Base-by-base conservation (phyloP, 2,797 vertebrate genomes). In the Liparis tanakae region DNA sequence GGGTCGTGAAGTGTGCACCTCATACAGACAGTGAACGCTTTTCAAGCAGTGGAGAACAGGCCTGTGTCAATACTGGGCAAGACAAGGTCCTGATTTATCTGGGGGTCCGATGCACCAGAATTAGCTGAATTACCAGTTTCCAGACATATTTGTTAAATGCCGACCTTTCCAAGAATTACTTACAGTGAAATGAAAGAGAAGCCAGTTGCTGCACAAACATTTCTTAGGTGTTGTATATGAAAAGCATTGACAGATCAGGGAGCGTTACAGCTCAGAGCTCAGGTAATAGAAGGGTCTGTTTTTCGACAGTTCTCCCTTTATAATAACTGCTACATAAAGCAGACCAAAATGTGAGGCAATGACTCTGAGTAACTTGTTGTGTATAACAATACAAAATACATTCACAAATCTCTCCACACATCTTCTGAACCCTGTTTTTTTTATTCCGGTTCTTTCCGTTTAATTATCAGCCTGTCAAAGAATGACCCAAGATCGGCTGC, bases 11-110 rank as follows among this genome's bases (percentile, higher is more conserved):
- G 74, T 62, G 70, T 53, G 86, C 76, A 41, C 72, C 71, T 76
- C 57, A 30, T 72, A 70, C 70, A 62, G 66, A 90, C 88, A 87
- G 77, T 80, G 61, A 66, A 69, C 7, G 79, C 87, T 86, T 91
- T 91, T 88, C 33, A 88, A 76, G 81, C 65, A 58, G 72, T 60
- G 55, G 72, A 81, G 84, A 88, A 89, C 84, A 86, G 73, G 74
- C 56, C 70, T 85, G 79, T 87, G 90, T 91, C 81, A 89, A 87
- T 85, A 89, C 73, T 60, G 74, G 62, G 78, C 53, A 54, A 78
- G 67, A 89, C 89, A 92, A 85, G 84, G 82, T 81, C 80, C 70
- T 71, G 79, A 88, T 90, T 90, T 84, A 88, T 88, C 73, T 75
- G 33, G 22, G 56, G n/a, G 66, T 67, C 70, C 76, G 79, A 84